Evolutionary conservation across 1,140 invertebrate species (phyloP).

Genomic region (Philotrypesis tridentata): DNA sequence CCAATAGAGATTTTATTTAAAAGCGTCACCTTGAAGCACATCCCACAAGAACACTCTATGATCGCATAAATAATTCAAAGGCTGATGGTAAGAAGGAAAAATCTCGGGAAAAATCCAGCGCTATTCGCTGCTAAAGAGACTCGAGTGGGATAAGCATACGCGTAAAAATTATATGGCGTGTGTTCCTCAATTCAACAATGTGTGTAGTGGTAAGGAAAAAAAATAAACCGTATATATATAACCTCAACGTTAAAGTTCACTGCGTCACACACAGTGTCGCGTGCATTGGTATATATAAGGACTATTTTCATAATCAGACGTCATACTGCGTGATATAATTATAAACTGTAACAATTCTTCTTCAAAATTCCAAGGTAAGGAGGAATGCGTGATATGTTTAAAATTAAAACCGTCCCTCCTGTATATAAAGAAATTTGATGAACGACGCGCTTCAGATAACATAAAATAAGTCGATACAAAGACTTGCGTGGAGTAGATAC

Average conservation of each 20-base stretch:
- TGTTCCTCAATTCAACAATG: not conserved
- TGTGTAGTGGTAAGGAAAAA: not conserved
- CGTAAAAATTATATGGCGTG: too few relatives aligned
- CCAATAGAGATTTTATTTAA: constrained; percentile 1
- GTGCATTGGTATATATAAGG: not conserved
- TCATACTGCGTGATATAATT: constrained; percentile 20
- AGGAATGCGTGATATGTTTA: not conserved
- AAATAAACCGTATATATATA: too few relatives aligned
- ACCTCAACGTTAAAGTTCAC: not conserved
- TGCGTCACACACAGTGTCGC: not conserved
- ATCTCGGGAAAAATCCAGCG: not conserved
- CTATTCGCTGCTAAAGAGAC: not conserved
- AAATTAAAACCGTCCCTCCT: too few relatives aligned
- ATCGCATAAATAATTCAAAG: not conserved
- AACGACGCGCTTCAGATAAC: not conserved
- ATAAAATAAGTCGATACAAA: not conserved
- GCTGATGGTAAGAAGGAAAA: not conserved
- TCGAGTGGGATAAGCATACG: too few relatives aligned
- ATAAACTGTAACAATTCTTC: not conserved
- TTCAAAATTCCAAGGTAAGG: constrained; percentile 19
- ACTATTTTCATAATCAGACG: constrained; percentile 13
- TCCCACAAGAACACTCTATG: not conserved
- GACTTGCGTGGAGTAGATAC: not conserved
- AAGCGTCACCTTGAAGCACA: not conserved
- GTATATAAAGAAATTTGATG: too few relatives aligned